Evolutionary conservation across 1,140 invertebrate species (phyloP).

Genomic region (Trichomalopsis sarcophagae): DNA sequence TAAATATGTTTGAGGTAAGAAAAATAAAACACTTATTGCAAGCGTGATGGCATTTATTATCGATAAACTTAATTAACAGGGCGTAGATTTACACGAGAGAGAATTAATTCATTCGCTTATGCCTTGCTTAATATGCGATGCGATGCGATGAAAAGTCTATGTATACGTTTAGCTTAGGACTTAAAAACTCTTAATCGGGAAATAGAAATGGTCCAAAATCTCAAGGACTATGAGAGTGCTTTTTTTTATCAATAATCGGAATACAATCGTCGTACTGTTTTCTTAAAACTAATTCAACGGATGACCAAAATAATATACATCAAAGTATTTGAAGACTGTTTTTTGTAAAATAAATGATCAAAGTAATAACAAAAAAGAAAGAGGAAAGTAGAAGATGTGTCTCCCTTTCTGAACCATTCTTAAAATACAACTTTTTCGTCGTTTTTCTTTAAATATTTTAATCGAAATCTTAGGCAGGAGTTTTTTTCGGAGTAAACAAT

Average conservation of each 20-base stretch:
- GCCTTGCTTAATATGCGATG: slow-evolving; percentile 69
- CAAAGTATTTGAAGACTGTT: slow-evolving; percentile 52
- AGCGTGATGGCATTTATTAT: slow-evolving; percentile 76
- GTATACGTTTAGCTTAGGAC: slow-evolving; percentile 69
- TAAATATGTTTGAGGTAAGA: slow-evolving; percentile 48
- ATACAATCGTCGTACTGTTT: slow-evolving; percentile 32
- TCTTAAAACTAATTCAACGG: slow-evolving; percentile 27
- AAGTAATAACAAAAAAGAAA: slow-evolving; percentile 28
- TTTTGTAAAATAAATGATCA: slow-evolving; percentile 36
- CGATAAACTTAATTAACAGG: slow-evolving; percentile 76
- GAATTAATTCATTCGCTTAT: slow-evolving; percentile 70
- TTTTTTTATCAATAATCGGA: slow-evolving; percentile 23
- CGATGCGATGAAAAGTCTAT: slow-evolving; percentile 67
- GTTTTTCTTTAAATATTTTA: slow-evolving; percentile 41
- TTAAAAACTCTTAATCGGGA: slow-evolving; percentile 65
- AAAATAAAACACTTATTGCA: slow-evolving; percentile 62
- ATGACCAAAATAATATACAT: slow-evolving; percentile 40
- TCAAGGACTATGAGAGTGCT: neutral
- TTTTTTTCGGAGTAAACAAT: slow-evolving; percentile 50
- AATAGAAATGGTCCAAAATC: slow-evolving; percentile 65
- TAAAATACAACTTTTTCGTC: slow-evolving; percentile 34
- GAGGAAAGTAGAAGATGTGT: neutral
- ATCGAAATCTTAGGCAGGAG: slow-evolving; percentile 51
- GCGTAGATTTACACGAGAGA: slow-evolving; percentile 74
- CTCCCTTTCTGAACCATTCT: slow-evolving; percentile 49